These are phyloP conservation scores for Drosophila mimetica DNA, from an alignment of 2,888 invertebrate species.

Conservation along the genomic window DNA sequence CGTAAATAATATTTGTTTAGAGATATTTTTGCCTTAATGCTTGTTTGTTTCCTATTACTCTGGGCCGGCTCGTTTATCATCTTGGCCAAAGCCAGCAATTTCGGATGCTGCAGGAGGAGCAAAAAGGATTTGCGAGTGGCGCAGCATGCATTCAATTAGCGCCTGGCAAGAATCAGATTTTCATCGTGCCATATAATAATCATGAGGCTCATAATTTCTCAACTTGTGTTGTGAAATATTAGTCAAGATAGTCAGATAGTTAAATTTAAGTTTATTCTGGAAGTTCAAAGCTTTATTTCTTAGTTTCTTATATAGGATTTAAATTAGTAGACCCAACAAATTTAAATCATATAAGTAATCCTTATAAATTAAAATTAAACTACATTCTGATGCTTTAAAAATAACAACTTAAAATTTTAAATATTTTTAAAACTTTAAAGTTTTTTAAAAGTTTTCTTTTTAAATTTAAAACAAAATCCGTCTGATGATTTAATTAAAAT, in stretches of 20 bases:
- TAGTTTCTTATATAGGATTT: no score
- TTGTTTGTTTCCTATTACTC: constrained; percentile 68
- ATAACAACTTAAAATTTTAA: no score
- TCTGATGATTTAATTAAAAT: no score
- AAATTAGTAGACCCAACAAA: no score
- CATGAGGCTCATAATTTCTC: constrained; percentile 46
- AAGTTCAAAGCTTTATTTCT: background rate
- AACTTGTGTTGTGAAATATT: background rate
- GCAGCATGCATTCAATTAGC: constrained; percentile 74
- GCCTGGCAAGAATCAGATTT: constrained; percentile 52
- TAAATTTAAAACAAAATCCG: no score
- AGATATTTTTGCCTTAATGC: constrained; percentile 69
- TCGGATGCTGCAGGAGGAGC: constrained; percentile 42
- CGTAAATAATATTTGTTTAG: constrained; percentile 77
- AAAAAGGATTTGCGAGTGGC: constrained; percentile 47
- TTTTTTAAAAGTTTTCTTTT: no score
- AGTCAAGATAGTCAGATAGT: constrained; percentile 4
- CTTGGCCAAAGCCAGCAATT: constrained; percentile 43
- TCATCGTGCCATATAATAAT: constrained; percentile 55
- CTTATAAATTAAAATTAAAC: no score
- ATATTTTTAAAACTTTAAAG: no score
- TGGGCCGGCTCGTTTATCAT: constrained; percentile 69
- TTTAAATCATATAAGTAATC: no score
- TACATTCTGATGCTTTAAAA: no score
- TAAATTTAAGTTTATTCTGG: background rate